Conservation (phyloP, 2,797 vertebrate species). For the Labroides dimidiatus region DNA sequence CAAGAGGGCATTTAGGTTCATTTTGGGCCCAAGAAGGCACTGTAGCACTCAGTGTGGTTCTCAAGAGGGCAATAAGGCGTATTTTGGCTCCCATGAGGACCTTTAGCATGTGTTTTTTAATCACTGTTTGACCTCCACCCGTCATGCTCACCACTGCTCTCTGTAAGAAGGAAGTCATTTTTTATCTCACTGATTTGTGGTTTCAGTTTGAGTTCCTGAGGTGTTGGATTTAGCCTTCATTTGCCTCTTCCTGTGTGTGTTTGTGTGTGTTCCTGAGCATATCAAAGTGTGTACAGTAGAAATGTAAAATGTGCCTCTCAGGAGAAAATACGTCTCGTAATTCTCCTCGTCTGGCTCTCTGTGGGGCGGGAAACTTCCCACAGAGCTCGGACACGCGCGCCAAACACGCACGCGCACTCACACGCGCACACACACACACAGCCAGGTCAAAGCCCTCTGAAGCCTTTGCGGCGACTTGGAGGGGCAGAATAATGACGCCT, state of each 20-base stretch:
- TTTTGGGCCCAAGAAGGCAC: too few relatives aligned
- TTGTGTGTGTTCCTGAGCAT: not conserved
- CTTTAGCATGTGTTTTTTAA: too few relatives aligned
- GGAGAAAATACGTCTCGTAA: conserved; percentile 52
- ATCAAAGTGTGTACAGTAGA: conserved; percentile 16
- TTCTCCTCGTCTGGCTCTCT: conserved; percentile 54
- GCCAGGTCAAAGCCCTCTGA: conserved; percentile 48
- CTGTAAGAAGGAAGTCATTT: too few relatives aligned
- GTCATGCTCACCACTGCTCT: too few relatives aligned
- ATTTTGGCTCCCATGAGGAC: too few relatives aligned
- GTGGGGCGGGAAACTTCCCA: conserved; percentile 50
- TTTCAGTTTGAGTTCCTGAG: too few relatives aligned
- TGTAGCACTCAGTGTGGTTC: too few relatives aligned
- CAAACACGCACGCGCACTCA: conserved; percentile 7
- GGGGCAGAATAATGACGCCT: conserved; percentile 69
- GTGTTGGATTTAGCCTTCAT: not conserved
- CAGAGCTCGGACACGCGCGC: conserved; percentile 30
- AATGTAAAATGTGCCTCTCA: conserved; percentile 36
- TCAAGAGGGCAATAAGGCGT: too few relatives aligned
- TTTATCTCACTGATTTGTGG: too few relatives aligned
- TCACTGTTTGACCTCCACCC: too few relatives aligned
- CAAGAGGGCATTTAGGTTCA: too few relatives aligned
- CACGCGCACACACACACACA: conserved; percentile 17
- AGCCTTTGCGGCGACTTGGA: conserved; percentile 59
- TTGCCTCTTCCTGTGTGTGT: not conserved